phyloP scores from a whole-genome alignment of 2,888 invertebrate genomes.

The Diogma glabrata region DNA sequence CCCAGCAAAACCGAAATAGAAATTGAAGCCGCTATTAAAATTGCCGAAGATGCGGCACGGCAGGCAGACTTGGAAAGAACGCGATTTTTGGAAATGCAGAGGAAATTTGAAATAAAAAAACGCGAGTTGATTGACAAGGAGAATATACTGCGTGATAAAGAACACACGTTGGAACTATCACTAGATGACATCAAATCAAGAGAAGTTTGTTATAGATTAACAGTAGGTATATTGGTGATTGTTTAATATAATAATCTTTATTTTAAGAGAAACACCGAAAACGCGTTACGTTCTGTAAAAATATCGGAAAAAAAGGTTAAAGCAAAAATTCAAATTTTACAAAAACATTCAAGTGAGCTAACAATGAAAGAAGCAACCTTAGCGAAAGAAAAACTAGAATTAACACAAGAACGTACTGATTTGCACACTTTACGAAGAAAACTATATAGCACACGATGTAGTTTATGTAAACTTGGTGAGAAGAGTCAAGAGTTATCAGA shows the following conservation, averaged over 20 bases:
- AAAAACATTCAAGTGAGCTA: constrained; percentile 28
- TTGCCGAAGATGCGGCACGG: constrained; percentile 32
- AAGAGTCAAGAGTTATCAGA: constrained; percentile 25
- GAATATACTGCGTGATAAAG: constrained; percentile 25
- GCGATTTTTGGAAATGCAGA: constrained; percentile 29
- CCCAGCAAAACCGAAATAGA: constrained; percentile 23
- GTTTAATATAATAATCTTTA: too few species aligned
- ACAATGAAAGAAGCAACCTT: constrained; percentile 32
- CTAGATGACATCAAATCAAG: constrained; percentile 27
- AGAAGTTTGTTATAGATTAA: constrained; percentile 22
- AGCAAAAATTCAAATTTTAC: constrained; percentile 28
- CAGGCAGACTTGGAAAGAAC: constrained; percentile 33
- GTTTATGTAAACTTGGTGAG: constrained; percentile 32
- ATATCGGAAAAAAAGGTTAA: constrained; percentile 28
- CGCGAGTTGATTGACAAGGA: constrained; percentile 30
- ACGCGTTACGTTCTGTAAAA: constrained; percentile 12
- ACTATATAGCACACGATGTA: constrained; percentile 28
- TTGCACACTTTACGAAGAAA: constrained; percentile 28
- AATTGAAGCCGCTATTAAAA: constrained; percentile 30
- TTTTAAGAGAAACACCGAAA: constrained; percentile 13
- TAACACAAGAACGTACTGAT: constrained; percentile 32
- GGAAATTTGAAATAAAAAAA: constrained; percentile 31
- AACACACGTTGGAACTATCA: constrained; percentile 30
- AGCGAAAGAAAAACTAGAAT: constrained; percentile 30
- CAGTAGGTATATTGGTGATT: not conserved